Evolutionary conservation across 2,113 vertebrate species (phyloP), one percentile per base, ranked within the genome.

Genomic region (Eulemur rufifrons): DNA sequence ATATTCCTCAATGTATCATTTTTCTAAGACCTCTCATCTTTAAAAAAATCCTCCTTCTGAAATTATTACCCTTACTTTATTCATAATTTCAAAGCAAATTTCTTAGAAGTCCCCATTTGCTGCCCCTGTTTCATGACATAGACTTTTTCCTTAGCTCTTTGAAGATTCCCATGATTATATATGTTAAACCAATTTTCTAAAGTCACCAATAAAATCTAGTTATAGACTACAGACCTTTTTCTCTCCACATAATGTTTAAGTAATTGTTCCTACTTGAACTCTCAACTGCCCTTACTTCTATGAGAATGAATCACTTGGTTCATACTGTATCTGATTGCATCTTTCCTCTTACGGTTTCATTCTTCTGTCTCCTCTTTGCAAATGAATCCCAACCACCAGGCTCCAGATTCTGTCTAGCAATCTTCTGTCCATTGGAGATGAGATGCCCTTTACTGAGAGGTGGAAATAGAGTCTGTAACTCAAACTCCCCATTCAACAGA

Each of bases 41-140:
- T 39, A 77, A 78, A 94, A 94, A n/a, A 5, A 86, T 47, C 29
- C 10, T 4, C 12, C n/a, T 97, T 87, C 27, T 87, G 6, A 91
- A 90, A 76, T 80, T 14, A 63, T 3, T 17, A 17, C 3, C 39
- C n/a, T 45, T 37, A 66, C 63, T 56, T 37, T 54, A 85, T 52
- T 89, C 20, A 83, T 52, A 64, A 64, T 47, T 90, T 78, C 47
- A 86, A 86, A 39, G 25, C 21, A 76, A 7, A 77, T 54, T 64
- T 78, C 18, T 71, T 66, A 61, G 32, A 50, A 66, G 4, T 37
- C 10, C 2, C 0, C 27, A 68, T 59, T 83, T 25, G 47, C 17
- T 87, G n/a, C 20, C 18, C 64, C 12, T 20, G n/a, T 34, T 91
- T 93, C 45, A 23, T 52, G 29, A 68, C 13, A 54, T 0, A 83